Percentiles rank a stretch among this genome's conserved stretches.
Conservation (phyloP, 2,113 vertebrate genomes). For the Channa argus region DNA sequence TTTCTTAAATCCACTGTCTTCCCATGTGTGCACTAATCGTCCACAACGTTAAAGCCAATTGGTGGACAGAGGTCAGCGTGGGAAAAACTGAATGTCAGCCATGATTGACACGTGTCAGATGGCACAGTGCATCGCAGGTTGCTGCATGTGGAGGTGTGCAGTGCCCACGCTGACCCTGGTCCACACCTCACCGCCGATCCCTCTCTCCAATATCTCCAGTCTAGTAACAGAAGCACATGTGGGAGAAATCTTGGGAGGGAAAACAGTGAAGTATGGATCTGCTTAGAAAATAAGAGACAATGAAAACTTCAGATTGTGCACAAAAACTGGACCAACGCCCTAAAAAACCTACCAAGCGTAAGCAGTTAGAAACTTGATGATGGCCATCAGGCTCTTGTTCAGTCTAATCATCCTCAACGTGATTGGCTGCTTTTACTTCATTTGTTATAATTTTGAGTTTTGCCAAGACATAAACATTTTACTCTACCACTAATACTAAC, state of each 20-base stretch:
- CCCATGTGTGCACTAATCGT: too few species aligned
- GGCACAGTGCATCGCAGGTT: too few species aligned
- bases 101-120: too few species aligned
- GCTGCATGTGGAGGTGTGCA: too few species aligned
- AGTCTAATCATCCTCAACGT: neutral
- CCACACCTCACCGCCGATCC: too few species aligned
- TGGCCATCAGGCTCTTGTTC: neutral
- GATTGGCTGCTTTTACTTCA: neutral
- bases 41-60: too few species aligned
- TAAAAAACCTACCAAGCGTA: neutral
- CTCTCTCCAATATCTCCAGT: slow-evolving; percentile 11
- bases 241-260: slow-evolving; percentile 39
- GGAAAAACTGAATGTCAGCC: too few species aligned
- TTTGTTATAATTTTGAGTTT: neutral
- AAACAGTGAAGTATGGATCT: slow-evolving; percentile 44
- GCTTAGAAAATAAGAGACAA: slow-evolving; percentile 61
- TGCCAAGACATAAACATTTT: too few species aligned
- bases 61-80: too few species aligned
- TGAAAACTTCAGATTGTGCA: too few species aligned
- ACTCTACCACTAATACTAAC: neutral
- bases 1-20: too few species aligned
- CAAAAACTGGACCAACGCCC: neutral
- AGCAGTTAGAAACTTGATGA: neutral
- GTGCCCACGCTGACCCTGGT: too few species aligned
- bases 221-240: slow-evolving; percentile 34